phyloP scores from a whole-genome alignment of 2,888 invertebrate genomes.

The Sphaerophoria taeniata region DNA sequence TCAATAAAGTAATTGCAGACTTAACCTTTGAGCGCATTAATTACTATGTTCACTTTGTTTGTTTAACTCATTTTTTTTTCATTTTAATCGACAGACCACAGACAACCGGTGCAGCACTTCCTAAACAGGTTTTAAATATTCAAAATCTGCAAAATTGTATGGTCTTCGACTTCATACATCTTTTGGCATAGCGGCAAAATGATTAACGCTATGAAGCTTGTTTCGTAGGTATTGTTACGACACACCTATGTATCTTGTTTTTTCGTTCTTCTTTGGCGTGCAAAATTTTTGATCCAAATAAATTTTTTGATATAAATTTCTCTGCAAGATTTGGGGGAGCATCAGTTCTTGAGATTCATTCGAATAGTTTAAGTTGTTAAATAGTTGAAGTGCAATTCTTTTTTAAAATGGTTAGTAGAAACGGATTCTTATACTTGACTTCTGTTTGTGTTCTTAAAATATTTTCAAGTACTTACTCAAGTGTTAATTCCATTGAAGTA shows the following conservation, averaged over 20 bases:
- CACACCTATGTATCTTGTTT: conserved; percentile 25
- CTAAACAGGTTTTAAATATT: conserved; percentile 14
- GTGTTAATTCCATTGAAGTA: no score
- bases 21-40: background rate
- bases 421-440: conserved; percentile 7
- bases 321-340: conserved; percentile 78
- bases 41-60: conserved; percentile 2
- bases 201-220: conserved; percentile 10
- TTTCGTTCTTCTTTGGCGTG: conserved; percentile 7
- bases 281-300: conserved; percentile 14
- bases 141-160: background rate
- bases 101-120: background rate
- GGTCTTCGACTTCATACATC: conserved; percentile 17
- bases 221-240: conserved; percentile 15
- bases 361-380: conserved; percentile 78
- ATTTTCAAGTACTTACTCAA: no score
- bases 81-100: background rate
- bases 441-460: background rate
- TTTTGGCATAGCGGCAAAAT: background rate
- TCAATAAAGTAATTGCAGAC: conserved; percentile 1
- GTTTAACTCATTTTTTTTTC: background rate
- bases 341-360: conserved; percentile 81
- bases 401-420: conserved; percentile 50
- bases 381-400: conserved; percentile 28
- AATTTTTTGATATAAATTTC: conserved; percentile 80